Evolutionary conservation across 2,797 vertebrate species (phyloP).

Genomic region (Bryconaethiops microstoma): DNA sequence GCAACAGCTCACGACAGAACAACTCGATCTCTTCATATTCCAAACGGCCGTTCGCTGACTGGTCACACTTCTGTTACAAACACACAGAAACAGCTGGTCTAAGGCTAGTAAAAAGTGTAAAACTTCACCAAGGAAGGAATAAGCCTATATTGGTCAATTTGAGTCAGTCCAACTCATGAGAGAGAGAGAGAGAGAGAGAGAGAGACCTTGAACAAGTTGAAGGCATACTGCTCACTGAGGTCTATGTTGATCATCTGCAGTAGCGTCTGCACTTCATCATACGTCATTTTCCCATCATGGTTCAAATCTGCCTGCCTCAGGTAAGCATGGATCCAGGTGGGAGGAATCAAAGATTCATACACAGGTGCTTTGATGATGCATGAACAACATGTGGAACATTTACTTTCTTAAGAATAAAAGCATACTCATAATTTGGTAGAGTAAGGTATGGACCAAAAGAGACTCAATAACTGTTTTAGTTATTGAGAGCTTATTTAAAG

Average conservation of each 20-base stretch:
- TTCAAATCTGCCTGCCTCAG: constrained; percentile 88
- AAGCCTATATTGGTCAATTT: background rate
- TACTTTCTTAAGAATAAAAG: background rate
- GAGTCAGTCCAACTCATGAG: background rate
- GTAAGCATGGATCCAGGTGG: constrained; percentile 89
- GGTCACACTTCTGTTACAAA: constrained; percentile 86
- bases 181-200: background rate
- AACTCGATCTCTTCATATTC: constrained; percentile 89
- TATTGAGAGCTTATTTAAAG: no score
- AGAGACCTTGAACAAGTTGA: constrained; percentile 88
- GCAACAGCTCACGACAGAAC: constrained; percentile 88
- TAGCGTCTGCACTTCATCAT: constrained; percentile 89
- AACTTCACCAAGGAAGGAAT: background rate
- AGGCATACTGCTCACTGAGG: constrained; percentile 88
- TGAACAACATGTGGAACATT: background rate
- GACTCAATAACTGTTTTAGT: no score
- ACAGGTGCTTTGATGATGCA: background rate
- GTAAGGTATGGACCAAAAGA: background rate
- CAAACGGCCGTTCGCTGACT: constrained; percentile 83
- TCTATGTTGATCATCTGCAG: constrained; percentile 94
- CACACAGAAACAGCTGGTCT: background rate
- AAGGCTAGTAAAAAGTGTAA: background rate
- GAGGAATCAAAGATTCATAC: constrained; percentile 75
- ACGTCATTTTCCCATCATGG: constrained; percentile 92
- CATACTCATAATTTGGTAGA: background rate